A percentile compares a stretch with the other conserved stretches of the same genome.
Evolutionary conservation across 2,797 vertebrate genomes (phyloP).

Genomic region (Balearica regulorum): DNA sequence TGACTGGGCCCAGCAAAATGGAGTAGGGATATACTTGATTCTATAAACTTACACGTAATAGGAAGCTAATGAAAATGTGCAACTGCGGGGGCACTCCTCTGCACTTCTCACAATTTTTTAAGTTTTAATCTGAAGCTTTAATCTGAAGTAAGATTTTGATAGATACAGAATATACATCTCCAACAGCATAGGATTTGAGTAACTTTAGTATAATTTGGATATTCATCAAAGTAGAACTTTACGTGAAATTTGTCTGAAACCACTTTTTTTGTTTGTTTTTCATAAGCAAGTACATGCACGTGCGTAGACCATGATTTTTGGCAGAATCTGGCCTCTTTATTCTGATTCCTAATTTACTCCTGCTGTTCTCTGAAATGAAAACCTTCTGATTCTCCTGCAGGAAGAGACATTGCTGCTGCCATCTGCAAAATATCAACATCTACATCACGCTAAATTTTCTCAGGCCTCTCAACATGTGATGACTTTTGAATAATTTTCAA

Average conservation of each 20-base stretch:
- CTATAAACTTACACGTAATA: neutral
- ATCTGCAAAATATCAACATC: neutral
- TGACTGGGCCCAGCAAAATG: neutral
- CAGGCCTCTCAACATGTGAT: neutral
- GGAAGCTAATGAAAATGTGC: neutral
- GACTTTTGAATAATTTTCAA: neutral
- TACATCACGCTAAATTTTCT: neutral
- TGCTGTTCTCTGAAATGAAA: neutral
- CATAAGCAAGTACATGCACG: neutral
- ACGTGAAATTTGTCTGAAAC: neutral
- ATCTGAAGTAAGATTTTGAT: neutral
- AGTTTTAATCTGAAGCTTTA: too few relatives aligned
- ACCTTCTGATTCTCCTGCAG: neutral
- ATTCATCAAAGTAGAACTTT: neutral
- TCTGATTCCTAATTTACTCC: neutral
- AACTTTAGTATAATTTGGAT: neutral
- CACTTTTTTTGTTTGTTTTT: accelerated
- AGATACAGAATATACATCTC: neutral
- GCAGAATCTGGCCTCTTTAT: neutral
- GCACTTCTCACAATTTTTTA: neutral
- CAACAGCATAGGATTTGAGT: neutral
- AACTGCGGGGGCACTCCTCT: neutral
- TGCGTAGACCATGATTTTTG: neutral
- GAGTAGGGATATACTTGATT: neutral
- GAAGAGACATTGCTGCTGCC: neutral